Evolutionary conservation across 2,113 vertebrate species (phyloP).

Genomic region (Mystacornis crossleyi): DNA sequence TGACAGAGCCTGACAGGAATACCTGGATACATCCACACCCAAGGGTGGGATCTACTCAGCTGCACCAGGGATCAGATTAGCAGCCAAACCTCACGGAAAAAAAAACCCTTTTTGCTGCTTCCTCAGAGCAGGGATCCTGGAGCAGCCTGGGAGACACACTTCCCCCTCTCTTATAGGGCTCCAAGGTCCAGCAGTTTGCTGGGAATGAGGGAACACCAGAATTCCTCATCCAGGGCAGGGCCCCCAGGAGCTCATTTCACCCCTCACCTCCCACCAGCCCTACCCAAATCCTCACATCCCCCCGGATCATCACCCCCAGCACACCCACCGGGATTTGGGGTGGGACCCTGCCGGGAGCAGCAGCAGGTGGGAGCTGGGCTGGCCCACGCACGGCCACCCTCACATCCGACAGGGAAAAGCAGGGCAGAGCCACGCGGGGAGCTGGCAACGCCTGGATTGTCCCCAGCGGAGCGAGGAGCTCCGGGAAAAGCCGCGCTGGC

Average conservation of each 20-base stretch:
- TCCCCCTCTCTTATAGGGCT: accelerated
- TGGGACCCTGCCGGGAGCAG: accelerated
- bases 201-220: not conserved
- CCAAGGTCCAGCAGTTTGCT: not conserved
- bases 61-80: not conserved
- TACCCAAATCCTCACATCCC: accelerated
- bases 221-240: not conserved
- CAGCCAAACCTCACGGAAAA: not conserved
- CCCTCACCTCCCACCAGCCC: not conserved
- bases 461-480: accelerated
- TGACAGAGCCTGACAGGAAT: not conserved
- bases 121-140: not conserved
- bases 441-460: not conserved
- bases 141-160: not conserved
- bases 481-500: not conserved
- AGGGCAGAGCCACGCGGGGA: not conserved
- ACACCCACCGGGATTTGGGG: not conserved
- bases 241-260: not conserved
- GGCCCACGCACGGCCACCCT: not conserved
- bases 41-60: not conserved
- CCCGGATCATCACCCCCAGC: not conserved
- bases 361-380: not conserved
- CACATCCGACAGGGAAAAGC: accelerated
- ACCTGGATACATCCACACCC: not conserved
- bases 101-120: not conserved